A percentile compares a stretch with the other conserved stretches of the same genome.
phyloP scores from a whole-genome alignment of 2,888 invertebrate genomes.

The Eristalis intricaria region DNA sequence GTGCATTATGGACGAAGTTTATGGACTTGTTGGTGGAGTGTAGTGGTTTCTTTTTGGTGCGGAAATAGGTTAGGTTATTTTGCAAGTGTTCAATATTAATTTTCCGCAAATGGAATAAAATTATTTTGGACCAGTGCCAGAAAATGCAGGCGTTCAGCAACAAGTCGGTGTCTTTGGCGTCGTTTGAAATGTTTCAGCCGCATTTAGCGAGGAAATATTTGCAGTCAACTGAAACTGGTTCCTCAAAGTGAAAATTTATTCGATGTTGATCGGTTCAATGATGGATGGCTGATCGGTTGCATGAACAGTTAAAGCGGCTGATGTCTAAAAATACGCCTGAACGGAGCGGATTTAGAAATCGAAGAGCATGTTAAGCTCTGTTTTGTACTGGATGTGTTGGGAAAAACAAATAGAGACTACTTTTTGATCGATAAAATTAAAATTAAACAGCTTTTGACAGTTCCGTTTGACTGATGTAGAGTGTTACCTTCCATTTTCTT shows the following conservation, averaged over 20 bases:
- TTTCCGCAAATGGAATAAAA: neutral
- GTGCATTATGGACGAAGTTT: neutral
- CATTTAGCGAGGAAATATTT: neutral
- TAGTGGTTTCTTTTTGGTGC: neutral
- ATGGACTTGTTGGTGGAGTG: neutral
- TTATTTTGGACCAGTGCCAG: neutral
- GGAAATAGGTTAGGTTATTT: conserved; percentile 1
- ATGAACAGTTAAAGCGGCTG: too few species aligned
- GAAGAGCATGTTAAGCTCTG: too few species aligned
- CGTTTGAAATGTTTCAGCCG: neutral
- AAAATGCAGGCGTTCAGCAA: neutral
- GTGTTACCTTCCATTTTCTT: too few species aligned
- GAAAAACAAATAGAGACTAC: too few species aligned
- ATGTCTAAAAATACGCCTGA: too few species aligned
- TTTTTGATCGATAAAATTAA: too few species aligned
- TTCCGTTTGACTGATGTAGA: too few species aligned
- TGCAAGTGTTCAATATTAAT: neutral
- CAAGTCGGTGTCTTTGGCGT: neutral
- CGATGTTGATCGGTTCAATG: too few species aligned
- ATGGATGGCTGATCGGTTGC: too few species aligned
- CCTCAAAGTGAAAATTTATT: neutral
- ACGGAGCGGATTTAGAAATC: too few species aligned
- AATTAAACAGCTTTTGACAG: too few species aligned
- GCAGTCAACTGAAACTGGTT: neutral
- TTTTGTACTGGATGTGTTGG: too few species aligned